These are phyloP conservation scores for Scaptomyza caliginosa DNA, from an alignment of 2,888 invertebrate species.

Conservation along the genomic window DNA sequence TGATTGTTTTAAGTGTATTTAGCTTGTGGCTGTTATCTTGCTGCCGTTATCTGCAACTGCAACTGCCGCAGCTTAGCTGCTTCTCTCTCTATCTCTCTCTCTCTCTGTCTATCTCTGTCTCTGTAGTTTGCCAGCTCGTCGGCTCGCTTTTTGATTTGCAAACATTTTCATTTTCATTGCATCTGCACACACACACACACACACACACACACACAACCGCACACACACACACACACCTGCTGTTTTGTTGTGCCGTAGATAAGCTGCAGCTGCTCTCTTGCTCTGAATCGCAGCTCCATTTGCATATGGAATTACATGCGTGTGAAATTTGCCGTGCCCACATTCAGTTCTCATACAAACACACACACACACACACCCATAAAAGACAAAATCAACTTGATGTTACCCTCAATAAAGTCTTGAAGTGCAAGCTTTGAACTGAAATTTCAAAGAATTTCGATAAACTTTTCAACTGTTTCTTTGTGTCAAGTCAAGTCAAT, in stretches of 20 bases:
- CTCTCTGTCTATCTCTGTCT: background rate
- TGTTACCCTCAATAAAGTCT: too few species aligned
- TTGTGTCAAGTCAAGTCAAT: too few species aligned
- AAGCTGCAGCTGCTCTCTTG: slow-evolving; percentile 46
- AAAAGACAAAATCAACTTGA: background rate
- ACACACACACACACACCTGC: background rate
- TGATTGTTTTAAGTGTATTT: background rate
- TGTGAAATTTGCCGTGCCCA: slow-evolving; percentile 38
- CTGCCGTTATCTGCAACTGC: background rate
- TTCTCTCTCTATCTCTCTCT: too few species aligned
- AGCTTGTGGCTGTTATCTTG: slow-evolving; percentile 11
- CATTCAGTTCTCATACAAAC: background rate
- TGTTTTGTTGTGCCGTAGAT: slow-evolving; percentile 47
- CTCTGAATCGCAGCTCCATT: slow-evolving; percentile 42
- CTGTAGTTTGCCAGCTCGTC: slow-evolving; percentile 1
- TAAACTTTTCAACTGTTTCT: too few species aligned
- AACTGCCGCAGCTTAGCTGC: background rate
- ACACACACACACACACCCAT: background rate
- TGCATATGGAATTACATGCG: slow-evolving; percentile 64
- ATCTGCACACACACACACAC: slow-evolving; percentile 26
- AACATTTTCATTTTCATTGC: slow-evolving; percentile 63
- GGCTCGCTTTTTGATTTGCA: slow-evolving; percentile 61
- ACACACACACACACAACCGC: background rate
- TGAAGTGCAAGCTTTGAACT: too few species aligned
- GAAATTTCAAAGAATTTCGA: too few species aligned